Conservation (phyloP, 2,797 vertebrate genomes). For the Limosa lapponica region DNA sequence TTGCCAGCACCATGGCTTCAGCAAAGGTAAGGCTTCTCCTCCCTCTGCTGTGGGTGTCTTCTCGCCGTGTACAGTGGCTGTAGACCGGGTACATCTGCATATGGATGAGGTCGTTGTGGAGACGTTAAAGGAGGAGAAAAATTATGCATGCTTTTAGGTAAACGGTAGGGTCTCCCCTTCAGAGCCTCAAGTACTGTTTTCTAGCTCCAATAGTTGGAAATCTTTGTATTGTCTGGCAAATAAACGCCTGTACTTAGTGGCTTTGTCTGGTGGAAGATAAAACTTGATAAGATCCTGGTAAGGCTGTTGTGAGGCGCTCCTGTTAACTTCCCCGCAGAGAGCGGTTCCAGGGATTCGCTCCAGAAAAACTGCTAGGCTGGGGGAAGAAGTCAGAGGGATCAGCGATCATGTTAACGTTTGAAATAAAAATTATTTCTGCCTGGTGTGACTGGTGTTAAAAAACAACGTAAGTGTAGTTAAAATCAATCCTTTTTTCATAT, state of each 20-base stretch:
- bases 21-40: not conserved
- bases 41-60: accelerated
- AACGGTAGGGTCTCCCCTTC: not conserved
- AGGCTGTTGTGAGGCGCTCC: not conserved
- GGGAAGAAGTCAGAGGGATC: not conserved
- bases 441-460: not conserved
- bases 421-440: not conserved
- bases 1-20: accelerated
- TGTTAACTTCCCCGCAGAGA: not conserved
- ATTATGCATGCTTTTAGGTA: not conserved
- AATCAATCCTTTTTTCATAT: accelerated
- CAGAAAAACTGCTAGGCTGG: not conserved
- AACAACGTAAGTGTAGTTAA: accelerated
- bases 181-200: not conserved
- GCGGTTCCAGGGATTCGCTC: not conserved
- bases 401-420: accelerated
- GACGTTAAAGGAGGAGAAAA: not conserved
- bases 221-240: not conserved
- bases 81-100: not conserved
- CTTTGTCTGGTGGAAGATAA: constrained; percentile 29
- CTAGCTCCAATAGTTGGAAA: not conserved
- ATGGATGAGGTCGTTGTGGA: not conserved
- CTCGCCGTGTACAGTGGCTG: accelerated
- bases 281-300: not conserved
- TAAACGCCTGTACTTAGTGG: not conserved